These are phyloP conservation scores for Salminus brasiliensis DNA, from an alignment of 2,113 vertebrate species.

Conservation along the genomic window DNA sequence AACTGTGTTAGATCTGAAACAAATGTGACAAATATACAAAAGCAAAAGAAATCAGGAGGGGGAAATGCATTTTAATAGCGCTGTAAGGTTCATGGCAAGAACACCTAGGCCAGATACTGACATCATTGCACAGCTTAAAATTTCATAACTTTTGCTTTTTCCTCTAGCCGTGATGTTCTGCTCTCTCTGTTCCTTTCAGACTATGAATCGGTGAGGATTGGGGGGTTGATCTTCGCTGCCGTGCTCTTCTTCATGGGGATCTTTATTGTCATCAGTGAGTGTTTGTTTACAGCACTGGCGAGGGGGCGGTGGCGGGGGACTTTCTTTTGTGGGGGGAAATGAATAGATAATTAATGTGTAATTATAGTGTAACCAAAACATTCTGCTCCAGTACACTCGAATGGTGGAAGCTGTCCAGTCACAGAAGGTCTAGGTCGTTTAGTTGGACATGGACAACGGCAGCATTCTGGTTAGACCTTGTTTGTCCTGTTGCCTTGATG, in stretches of 20 bases:
- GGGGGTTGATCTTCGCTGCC: conserved; percentile 86
- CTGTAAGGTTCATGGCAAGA: too few relatives aligned
- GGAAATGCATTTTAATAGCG: too few relatives aligned
- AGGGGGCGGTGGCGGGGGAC: too few relatives aligned
- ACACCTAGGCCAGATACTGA: background rate
- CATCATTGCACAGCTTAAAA: background rate
- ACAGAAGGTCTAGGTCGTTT: background rate
- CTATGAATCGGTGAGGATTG: conserved; percentile 85
- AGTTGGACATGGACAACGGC: background rate
- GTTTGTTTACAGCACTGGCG: background rate
- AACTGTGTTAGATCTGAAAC: too few relatives aligned
- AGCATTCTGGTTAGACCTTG: background rate
- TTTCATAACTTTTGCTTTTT: background rate
- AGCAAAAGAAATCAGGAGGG: too few relatives aligned
- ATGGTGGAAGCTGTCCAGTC: background rate
- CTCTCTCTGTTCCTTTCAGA: conserved; percentile 72
- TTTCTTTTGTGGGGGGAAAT: background rate
- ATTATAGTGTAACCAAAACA: conserved; percentile 33
- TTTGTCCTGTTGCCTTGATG: background rate
- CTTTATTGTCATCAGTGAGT: conserved; percentile 87
- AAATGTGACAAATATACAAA: too few relatives aligned
- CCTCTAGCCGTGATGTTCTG: background rate
- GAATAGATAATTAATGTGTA: conserved; percentile 32
- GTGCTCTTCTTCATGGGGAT: conserved; percentile 86
- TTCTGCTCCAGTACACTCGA: background rate